Evolutionary conservation across 2,113 vertebrate genomes (phyloP), one percentile per base, ranked within the genome.

Genomic region (Plecotus auritus): DNA sequence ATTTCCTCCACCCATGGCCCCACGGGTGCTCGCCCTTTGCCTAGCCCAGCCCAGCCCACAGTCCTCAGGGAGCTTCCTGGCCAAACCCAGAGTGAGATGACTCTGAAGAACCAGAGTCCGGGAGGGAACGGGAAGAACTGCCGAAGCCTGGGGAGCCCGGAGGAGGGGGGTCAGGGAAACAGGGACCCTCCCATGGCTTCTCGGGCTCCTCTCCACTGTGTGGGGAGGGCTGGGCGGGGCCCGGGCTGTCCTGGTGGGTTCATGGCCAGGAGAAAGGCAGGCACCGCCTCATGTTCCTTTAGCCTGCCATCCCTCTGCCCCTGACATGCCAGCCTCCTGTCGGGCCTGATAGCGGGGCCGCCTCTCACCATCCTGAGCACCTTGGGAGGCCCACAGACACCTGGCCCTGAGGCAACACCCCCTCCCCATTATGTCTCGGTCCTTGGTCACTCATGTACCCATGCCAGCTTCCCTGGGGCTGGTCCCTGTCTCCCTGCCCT

Each of bases 1-100:
- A 10, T 23, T 14, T 17, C 45, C 72, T 84, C 35, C 26, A 1
- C 47, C 26, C n/a, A 7, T 1, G 0, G 20, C 56, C 17, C 40
- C 2, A 0, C 1, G 9, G 2, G 11, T 4, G 23, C 66, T 32
- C 7, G 0, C 22, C 2, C 1, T 67, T 23, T 32, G 16, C 51
- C 59, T n/a, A 7, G 20, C 17, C 12, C 20, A 1, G 16, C 3
- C 22, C 26, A 2, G 37, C n/a, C 37, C 49, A 4, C 7, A n/a
- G 9, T n/a, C 30, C 49, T 85, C 54, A n/a, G 35, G 54, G 37
- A 14, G 32, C 49, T 59, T n/a, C 23, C 23, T n/a, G 13, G 26
- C 47, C 3, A 20, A 77, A 28, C 37, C 45, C 9, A 40, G 73
- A 85, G 66, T 0, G 12, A 35, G 88, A 51, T 12, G 12, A 12